Evolutionary conservation across 2,888 invertebrate species (phyloP).

Genomic region (Pollenia labialis): DNA sequence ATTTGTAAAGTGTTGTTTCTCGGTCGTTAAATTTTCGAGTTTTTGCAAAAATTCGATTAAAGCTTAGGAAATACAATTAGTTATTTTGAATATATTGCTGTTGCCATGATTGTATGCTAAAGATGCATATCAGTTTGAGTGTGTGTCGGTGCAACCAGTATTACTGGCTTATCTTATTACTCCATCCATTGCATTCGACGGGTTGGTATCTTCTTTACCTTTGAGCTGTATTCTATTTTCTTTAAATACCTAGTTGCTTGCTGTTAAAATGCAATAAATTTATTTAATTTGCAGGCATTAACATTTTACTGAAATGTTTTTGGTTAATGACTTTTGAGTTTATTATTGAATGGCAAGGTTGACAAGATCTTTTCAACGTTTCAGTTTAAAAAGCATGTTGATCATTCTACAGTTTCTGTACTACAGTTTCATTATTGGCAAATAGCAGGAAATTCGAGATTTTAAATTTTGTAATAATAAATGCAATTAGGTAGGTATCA

Average conservation of each 20-base stretch:
- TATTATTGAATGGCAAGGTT: constrained; percentile 39
- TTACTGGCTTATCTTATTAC: constrained; percentile 43
- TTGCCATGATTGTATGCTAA: neutral
- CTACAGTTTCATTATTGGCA: no score
- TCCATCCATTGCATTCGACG: neutral
- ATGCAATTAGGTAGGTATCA: no score
- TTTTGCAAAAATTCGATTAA: neutral
- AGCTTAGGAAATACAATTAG: neutral
- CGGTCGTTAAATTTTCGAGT: neutral
- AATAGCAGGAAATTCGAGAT: no score
- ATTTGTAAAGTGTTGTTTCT: constrained; percentile 25
- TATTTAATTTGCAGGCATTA: neutral
- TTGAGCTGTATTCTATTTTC: neutral
- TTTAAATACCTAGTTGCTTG: neutral
- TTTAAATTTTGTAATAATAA: no score
- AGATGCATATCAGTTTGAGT: neutral
- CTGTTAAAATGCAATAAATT: constrained; percentile 6
- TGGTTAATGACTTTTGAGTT: constrained; percentile 41
- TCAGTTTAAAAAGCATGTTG: neutral
- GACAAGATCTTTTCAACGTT: neutral
- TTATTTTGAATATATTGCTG: neutral
- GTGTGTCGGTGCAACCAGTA: constrained; percentile 42
- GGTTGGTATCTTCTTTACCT: neutral
- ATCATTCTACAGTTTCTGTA: neutral
- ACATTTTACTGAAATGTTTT: constrained; percentile 13